A percentile compares a stretch with the other conserved stretches of the same genome.
Conservation (phyloP, 92 coral and sea anemone genomes). For the Epizoanthus ramosus region DNA sequence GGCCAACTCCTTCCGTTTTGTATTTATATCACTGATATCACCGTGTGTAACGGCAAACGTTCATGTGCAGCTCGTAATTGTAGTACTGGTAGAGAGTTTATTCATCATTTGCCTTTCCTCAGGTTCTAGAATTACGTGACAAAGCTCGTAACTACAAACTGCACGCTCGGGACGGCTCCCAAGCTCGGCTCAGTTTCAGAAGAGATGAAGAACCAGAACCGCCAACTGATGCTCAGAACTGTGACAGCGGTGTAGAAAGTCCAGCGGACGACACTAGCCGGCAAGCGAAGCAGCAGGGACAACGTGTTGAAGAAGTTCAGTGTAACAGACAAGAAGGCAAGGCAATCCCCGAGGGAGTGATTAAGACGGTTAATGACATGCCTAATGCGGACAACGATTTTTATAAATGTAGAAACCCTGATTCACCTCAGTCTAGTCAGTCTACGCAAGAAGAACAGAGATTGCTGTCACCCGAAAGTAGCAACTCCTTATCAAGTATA, state of each 20-base stretch:
- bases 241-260: neutral
- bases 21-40: no score
- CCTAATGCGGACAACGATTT: neutral
- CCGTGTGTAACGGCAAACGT: no score
- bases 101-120: neutral
- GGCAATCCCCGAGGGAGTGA: neutral
- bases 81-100: no score
- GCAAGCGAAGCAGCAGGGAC: conserved; percentile 8
- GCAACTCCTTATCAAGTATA: conserved; percentile 32
- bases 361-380: neutral
- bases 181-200: conserved; percentile 29
- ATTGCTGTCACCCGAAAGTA: neutral
- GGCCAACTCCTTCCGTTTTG: no score
- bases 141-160: conserved; percentile 56
- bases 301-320: neutral
- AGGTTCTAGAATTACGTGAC: conserved; percentile 69
- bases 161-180: conserved; percentile 60
- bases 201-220: conserved; percentile 8
- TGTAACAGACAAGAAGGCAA: neutral
- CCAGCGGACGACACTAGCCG: neutral
- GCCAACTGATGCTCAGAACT: neutral
- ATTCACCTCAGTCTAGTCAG: neutral
- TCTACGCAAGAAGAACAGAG: neutral
- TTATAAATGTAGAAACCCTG: neutral
- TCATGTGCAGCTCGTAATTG: no score